Base-by-base conservation (phyloP, 2,113 vertebrate genomes). In the Alligator mississippiensis region DNA sequence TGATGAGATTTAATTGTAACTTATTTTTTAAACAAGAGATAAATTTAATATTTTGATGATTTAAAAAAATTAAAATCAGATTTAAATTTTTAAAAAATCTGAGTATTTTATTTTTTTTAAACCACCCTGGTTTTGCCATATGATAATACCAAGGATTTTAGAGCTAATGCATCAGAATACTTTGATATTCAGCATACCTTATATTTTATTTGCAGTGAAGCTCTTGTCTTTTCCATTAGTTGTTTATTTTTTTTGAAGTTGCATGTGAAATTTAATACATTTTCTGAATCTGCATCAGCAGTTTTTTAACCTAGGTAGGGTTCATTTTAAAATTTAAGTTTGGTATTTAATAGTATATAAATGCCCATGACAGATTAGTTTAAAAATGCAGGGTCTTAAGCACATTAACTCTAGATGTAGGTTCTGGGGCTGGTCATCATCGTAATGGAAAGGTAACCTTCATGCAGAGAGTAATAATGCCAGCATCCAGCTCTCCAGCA, bases 341-440 rank as follows among this genome's bases (percentile, higher is more conserved):
- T 79, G 68, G 89, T 24, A 27, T 85, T 4, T 3, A n/a, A 86
- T 14, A 34, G 57, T 55, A 1, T 3, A 0, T 25, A 18, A 68
- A 5, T 25, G 38, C 10, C 22, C n/a, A 11, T 5, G 58, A 19
- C 61, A 5, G 47, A 38, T 47, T 28, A 19, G 5, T 62, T n/a
- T 80, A 76, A 47, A 72, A 57, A 22, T 27, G 62, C 6, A 77
- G 28, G 57, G 2, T 59, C 12, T 34, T 58, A 54, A 59, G 0
- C 2, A 24, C 27, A 61, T 75, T 6, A 25, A 2, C 3, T 6
- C 19, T 2, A 27, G 57, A n/a, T 70, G 55, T 30, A 22, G 64
- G 0, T 28, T 58, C 74, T 4, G 38, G 83, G 38, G 10, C 16
- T n/a, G 47, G 77, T 10, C 5, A 0, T 7, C 11, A n/a, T 0